Conservation (phyloP, 2,888 invertebrate species). For the Athalia cordata region DNA sequence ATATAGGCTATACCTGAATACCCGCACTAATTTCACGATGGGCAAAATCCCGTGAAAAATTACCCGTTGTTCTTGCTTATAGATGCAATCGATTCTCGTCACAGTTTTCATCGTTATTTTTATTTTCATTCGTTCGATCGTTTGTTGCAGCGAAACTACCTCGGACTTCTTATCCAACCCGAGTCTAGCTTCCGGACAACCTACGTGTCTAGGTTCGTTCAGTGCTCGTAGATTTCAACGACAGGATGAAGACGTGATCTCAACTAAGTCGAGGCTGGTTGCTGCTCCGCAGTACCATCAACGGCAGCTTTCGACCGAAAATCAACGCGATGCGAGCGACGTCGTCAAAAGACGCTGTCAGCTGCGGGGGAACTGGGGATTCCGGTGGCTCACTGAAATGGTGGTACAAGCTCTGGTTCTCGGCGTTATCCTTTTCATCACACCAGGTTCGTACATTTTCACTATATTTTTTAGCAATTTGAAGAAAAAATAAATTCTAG, state of each 20-base stretch:
- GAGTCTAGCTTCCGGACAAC: slow-evolving; percentile 67
- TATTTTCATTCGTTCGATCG: too few relatives aligned
- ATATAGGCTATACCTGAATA: too few relatives aligned
- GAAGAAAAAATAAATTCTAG: neutral
- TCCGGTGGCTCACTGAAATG: slow-evolving; percentile 68
- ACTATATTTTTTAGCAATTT: slow-evolving; percentile 3
- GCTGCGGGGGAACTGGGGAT: slow-evolving; percentile 61
- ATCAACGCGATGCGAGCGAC: slow-evolving; percentile 49
- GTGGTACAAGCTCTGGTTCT: slow-evolving; percentile 67
- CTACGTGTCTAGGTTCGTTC: slow-evolving; percentile 65
- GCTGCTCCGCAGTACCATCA: slow-evolving; percentile 46
- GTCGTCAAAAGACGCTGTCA: slow-evolving; percentile 59
- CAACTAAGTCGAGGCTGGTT: slow-evolving; percentile 52
- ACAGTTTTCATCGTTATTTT: too few relatives aligned
- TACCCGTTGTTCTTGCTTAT: too few relatives aligned
- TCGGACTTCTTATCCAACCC: slow-evolving; percentile 57
- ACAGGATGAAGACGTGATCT: slow-evolving; percentile 55
- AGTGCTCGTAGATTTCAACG: slow-evolving; percentile 49
- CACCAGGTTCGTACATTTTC: slow-evolving; percentile 63
- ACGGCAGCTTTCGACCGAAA: slow-evolving; percentile 27
- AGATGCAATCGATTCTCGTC: too few relatives aligned
- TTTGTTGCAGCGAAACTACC: slow-evolving; percentile 45
- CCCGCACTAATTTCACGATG: too few relatives aligned
- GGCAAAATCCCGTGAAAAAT: too few relatives aligned
- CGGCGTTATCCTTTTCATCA: slow-evolving; percentile 69